phyloP scores from a whole-genome alignment of 1,140 invertebrate genomes.

The Lordiphosa clarofinis region DNA sequence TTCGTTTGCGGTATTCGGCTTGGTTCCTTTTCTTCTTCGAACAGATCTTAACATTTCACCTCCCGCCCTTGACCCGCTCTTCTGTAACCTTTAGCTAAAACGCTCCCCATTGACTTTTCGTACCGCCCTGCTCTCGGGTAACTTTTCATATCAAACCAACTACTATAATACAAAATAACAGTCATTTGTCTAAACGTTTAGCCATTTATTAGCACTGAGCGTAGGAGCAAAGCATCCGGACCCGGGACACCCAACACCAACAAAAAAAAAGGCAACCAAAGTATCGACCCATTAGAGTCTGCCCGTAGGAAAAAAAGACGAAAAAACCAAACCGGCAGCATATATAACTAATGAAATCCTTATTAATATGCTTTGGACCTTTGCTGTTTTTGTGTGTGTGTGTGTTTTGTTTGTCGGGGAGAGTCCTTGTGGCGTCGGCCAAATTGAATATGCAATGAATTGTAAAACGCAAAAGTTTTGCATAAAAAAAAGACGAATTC shows the following conservation, averaged over 20 bases:
- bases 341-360: conserved; percentile 79
- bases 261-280: conserved; percentile 20
- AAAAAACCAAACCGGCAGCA: conserved; percentile 32
- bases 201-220: conserved; percentile 58
- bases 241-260: neutral
- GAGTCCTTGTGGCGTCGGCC: conserved; percentile 52
- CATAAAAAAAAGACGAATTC: conserved; percentile 53
- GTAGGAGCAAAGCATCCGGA: conserved; percentile 1
- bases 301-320: conserved; percentile 8
- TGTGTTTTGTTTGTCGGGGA: conserved; percentile 23
- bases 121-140: conserved; percentile 11
- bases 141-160: conserved; percentile 63
- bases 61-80: neutral
- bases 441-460: conserved; percentile 79
- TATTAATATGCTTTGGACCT: conserved; percentile 77
- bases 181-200: conserved; percentile 68
- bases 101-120: conserved; percentile 30
- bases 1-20: too few relatives aligned
- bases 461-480: conserved; percentile 76
- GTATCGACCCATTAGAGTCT: conserved; percentile 49
- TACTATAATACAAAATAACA: conserved; percentile 71
- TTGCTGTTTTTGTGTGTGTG: conserved; percentile 50
- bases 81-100: conserved; percentile 23
- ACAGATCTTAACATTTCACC: too few relatives aligned
- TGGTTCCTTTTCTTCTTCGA: too few relatives aligned